Conservation (phyloP, 2,888 invertebrate species). For the Hirtodrosophila histrioides region DNA sequence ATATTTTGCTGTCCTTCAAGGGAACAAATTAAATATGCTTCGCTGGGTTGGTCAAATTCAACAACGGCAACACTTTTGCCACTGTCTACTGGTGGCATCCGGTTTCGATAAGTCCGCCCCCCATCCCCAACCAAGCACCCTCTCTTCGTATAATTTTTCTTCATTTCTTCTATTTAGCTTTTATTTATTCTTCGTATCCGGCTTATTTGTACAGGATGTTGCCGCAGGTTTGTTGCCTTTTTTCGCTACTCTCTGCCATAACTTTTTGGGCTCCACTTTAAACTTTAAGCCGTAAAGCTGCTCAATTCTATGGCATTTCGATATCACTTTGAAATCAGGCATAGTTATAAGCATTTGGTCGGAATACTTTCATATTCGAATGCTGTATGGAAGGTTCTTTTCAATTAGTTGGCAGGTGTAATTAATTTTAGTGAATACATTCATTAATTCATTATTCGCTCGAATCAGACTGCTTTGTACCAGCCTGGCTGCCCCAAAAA, state of each 20-base stretch:
- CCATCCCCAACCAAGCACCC: not conserved
- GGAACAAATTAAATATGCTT: conserved; percentile 44
- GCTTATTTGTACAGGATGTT: conserved; percentile 68
- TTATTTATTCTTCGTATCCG: conserved; percentile 68
- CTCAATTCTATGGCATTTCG: conserved; percentile 1
- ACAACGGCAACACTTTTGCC: conserved; percentile 40
- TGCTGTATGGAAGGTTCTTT: not conserved
- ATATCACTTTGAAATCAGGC: not conserved
- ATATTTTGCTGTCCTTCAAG: conserved; percentile 16
- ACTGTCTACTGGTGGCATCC: conserved; percentile 39
- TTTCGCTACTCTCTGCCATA: not conserved
- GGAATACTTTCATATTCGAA: not conserved
- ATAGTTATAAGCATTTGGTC: conserved; percentile 4
- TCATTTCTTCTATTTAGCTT: conserved; percentile 60
- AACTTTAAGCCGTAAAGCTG: conserved; percentile 14
- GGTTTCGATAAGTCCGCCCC: conserved; percentile 15
- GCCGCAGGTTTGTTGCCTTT: conserved; percentile 41
- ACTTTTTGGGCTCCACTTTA: not conserved
- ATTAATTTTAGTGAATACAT: conserved; percentile 53
- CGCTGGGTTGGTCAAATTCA: conserved; percentile 22
- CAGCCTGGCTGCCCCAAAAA: not conserved
- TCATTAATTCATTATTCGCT: conserved; percentile 13
- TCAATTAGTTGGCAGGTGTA: conserved; percentile 18
- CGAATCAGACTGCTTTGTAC: conserved; percentile 1
- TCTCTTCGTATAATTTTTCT: conserved; percentile 42